A percentile compares a stretch with the other conserved stretches of the same genome.
phyloP scores from a whole-genome alignment of 2,797 vertebrate species.

The Aselliscus stoliczkanus region DNA sequence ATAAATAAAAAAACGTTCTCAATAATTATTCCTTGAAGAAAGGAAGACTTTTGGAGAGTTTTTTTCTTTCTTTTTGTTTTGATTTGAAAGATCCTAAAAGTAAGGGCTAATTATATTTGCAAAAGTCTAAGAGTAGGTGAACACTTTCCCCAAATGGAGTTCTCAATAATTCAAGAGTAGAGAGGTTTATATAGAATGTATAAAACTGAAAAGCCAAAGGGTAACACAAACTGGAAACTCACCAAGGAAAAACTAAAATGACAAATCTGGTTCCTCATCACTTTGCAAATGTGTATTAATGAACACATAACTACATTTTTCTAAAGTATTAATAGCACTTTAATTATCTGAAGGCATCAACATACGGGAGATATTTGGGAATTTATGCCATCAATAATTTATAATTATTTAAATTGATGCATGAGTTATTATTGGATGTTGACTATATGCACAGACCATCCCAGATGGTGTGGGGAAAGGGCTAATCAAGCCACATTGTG shows the following conservation, averaged over 20 bases:
- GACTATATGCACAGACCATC: neutral
- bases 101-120: neutral
- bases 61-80: neutral
- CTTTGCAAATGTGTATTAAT: neutral
- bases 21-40: slow-evolving; percentile 25
- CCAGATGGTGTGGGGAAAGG: neutral
- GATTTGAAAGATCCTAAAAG: slow-evolving; percentile 2
- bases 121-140: neutral
- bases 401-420: slow-evolving; percentile 37
- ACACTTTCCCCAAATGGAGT: neutral
- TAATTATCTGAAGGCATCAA: neutral
- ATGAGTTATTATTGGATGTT: slow-evolving; percentile 22
- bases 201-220: slow-evolving; percentile 20
- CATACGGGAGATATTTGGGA: slow-evolving; percentile 11
- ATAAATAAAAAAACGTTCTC: neutral
- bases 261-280: slow-evolving; percentile 25
- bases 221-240: neutral
- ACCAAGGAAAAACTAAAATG: slow-evolving; percentile 1
- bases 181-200: slow-evolving; percentile 22
- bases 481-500: neutral
- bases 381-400: slow-evolving; percentile 22
- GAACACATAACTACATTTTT: slow-evolving; percentile 18
- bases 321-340: neutral
- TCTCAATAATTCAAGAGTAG: slow-evolving; percentile 36
- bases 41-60: neutral